Conservation (phyloP, 2,113 vertebrate genomes). For the Prietella phreatophila region DNA sequence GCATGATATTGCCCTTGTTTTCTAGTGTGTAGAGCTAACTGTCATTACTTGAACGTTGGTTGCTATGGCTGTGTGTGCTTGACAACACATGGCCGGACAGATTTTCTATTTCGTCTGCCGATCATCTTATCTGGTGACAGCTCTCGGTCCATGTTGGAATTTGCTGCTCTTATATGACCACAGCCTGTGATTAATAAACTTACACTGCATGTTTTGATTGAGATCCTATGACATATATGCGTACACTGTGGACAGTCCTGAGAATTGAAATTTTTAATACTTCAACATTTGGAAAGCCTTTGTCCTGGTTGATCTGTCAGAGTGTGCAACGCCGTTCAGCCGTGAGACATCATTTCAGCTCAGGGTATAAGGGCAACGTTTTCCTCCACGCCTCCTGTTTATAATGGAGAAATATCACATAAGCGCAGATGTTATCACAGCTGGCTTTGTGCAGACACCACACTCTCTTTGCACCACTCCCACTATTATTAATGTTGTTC, state of each 20-base stretch:
- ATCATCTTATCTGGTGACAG: background rate
- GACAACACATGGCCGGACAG: background rate
- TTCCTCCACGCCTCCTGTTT: background rate
- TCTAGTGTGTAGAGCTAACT: background rate
- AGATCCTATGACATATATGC: background rate
- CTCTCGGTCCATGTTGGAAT: background rate
- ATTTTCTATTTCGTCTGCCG: background rate
- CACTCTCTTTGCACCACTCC: background rate
- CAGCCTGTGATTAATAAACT: background rate
- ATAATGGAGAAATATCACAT: conserved; percentile 6
- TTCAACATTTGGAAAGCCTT: background rate
- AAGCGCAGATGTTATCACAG: conserved; percentile 16
- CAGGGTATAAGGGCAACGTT: background rate
- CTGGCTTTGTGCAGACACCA: conserved; percentile 3
- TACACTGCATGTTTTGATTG: background rate
- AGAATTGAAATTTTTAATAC: background rate
- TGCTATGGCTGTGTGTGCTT: background rate
- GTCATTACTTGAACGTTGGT: background rate
- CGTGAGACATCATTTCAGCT: conserved; percentile 1
- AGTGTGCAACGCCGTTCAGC: background rate
- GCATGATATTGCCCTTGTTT: background rate
- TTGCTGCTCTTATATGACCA: background rate
- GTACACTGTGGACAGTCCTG: background rate
- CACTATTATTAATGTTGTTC: background rate
- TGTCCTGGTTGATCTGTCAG: background rate